Base-by-base conservation (phyloP, 2,113 vertebrate species). In the Nothoprocta perdicaria region DNA sequence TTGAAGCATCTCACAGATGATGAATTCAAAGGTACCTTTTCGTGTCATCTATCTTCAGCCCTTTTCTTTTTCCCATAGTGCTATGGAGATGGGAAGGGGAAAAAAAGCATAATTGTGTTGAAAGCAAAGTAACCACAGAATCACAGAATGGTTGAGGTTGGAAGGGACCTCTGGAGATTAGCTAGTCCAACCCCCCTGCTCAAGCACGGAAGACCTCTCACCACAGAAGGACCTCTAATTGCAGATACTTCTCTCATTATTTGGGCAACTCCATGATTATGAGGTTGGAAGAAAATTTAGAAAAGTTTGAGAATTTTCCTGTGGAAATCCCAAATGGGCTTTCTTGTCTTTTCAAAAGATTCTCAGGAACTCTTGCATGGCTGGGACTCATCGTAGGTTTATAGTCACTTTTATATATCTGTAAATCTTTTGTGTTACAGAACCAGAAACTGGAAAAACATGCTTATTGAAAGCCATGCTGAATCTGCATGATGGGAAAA, bases 391-490 rank as follows among this genome's bases (percentile, higher is more conserved):
- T 50, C 41, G 24, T 46, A 50, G 38, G 17, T 50, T 90, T 72
- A 29, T 65, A 41, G n/a, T 41, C 26, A 27, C n/a, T 89, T 75
- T 33, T 66, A 4, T 61, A 14, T 46, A 81, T 14, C 48, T 76
- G 27, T 13, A 23, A 23, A 14, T 57, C 31, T 35, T 94, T 62
- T 94, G 58, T 92, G 62, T 88, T 92, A 26, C 65, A 99, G 99
- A 99, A 95, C 97, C 97, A 19, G 98, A 98, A 80, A 98, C 98
- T 1, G 99, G 99, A 60, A 99, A 99, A 97, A 99, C 98, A 0
- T 98, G 98, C 62, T 96, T 99, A 63, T 97, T 99, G 96, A 99
- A 99, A 95, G 99, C 98, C 31, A 98, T 99, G 96, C 97, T 99
- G 91, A 99, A 99, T 91, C 94, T 99, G 27, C 98, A 94, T 33